These are phyloP conservation scores for Momotus momota DNA, from an alignment of 2,797 vertebrate genomes.

Conservation along the genomic window DNA sequence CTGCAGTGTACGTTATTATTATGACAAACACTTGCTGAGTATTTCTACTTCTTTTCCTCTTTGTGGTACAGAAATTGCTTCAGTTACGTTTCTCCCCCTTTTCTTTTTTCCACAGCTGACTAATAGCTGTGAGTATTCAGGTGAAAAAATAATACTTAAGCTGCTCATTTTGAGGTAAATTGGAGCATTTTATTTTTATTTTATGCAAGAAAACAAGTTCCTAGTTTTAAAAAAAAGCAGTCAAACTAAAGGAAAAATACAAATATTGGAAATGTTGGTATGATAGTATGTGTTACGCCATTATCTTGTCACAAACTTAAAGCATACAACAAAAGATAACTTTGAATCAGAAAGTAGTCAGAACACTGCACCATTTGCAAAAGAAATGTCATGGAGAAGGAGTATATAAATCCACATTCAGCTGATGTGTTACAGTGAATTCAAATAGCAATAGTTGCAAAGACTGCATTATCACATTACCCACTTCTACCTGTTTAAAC, in stretches of 20 bases:
- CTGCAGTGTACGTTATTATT: not conserved
- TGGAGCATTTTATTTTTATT: not conserved
- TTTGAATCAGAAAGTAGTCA: not conserved
- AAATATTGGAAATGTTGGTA: not conserved
- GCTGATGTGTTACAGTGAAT: not conserved
- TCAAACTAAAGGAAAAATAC: not conserved
- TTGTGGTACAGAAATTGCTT: not conserved
- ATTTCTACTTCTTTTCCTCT: not conserved
- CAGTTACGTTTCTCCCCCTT: not conserved
- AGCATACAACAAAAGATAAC: not conserved
- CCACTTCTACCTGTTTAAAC: constrained; percentile 28
- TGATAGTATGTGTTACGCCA: not conserved
- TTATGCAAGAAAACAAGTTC: not conserved
- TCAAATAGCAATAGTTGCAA: not conserved
- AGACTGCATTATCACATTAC: not conserved
- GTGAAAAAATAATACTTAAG: not conserved
- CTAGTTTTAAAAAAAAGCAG: not conserved
- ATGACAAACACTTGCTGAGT: not conserved
- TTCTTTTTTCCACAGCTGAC: not conserved
- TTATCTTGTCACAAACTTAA: not conserved
- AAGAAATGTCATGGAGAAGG: not conserved
- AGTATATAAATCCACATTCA: not conserved
- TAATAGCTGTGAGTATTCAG: not conserved
- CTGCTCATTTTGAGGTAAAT: not conserved
- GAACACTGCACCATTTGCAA: not conserved